These are phyloP conservation scores for Drosophila bocki DNA, from an alignment of 1,140 invertebrate species.

Conservation along the genomic window DNA sequence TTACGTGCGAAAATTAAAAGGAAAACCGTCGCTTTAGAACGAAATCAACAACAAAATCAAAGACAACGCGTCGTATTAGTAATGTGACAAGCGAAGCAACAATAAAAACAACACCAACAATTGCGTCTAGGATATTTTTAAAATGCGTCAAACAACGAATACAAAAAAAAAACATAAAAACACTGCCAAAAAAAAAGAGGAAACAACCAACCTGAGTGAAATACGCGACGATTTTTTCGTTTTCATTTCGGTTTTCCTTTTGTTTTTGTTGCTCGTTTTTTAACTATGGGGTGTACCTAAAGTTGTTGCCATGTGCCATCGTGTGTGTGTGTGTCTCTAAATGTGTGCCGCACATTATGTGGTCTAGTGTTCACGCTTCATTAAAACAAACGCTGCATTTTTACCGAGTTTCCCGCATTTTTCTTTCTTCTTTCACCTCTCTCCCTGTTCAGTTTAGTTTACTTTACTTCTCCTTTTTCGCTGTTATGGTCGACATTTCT, in stretches of 20 bases:
- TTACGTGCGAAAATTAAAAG: slow-evolving; percentile 68
- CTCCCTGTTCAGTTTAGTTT: slow-evolving; percentile 8
- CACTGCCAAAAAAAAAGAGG: slow-evolving; percentile 12
- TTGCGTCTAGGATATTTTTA: slow-evolving; percentile 80
- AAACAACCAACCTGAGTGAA: slow-evolving; percentile 53
- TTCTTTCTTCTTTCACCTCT: slow-evolving; percentile 16
- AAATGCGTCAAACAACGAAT: slow-evolving; percentile 72
- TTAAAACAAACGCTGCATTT: slow-evolving; percentile 70
- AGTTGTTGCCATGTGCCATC: slow-evolving; percentile 46
- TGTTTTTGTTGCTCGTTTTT: slow-evolving; percentile 29
- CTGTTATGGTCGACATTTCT: slow-evolving; percentile 39
- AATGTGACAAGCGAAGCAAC: slow-evolving; percentile 49
- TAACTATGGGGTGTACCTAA: slow-evolving; percentile 62
- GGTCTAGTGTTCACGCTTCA: slow-evolving; percentile 82
- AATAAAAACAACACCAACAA: slow-evolving; percentile 52
- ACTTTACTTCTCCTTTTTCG: slow-evolving; percentile 32
- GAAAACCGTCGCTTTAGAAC: slow-evolving; percentile 18
- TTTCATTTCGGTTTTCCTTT: slow-evolving; percentile 44
- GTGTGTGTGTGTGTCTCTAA: slow-evolving; percentile 51
- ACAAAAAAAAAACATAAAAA: slow-evolving; percentile 23
- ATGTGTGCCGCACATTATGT: slow-evolving; percentile 81
- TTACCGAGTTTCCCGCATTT: slow-evolving; percentile 58
- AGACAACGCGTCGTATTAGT: slow-evolving; percentile 78
- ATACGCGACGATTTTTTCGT: slow-evolving; percentile 67
- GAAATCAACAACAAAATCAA: slow-evolving; percentile 44